Evolutionary conservation across 2,888 invertebrate genomes (phyloP).

Genomic region (Eustalomyia histrio): DNA sequence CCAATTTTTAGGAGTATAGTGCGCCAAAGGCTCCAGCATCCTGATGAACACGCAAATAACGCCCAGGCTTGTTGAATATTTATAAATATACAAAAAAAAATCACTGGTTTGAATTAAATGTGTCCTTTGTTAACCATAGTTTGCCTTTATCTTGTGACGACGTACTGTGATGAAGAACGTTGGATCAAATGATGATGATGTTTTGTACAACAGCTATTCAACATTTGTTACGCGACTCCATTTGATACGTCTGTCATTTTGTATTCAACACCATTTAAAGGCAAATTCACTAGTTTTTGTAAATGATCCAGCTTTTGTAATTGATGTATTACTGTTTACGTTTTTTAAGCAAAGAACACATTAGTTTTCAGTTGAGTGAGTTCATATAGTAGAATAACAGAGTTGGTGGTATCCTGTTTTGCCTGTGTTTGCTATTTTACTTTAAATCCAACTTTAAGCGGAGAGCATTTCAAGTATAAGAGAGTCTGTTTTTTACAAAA

Average conservation of each 20-base stretch:
- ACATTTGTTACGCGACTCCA: conserved; percentile 66
- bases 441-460: conserved; percentile 59
- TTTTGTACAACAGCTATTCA: conserved; percentile 65
- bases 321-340: conserved; percentile 13
- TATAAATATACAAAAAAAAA: conserved; percentile 19
- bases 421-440: conserved; percentile 43
- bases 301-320: background rate
- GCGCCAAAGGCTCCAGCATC: conserved; percentile 65
- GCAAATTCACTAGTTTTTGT: background rate
- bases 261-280: no score
- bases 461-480: conserved; percentile 54
- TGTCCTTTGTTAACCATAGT: conserved; percentile 69
- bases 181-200: conserved; percentile 68
- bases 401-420: conserved; percentile 30
- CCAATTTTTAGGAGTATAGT: conserved; percentile 42
- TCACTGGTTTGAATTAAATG: conserved; percentile 65
- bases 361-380: conserved; percentile 46
- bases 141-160: conserved; percentile 49
- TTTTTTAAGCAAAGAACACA: conserved; percentile 60
- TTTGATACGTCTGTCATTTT: conserved; percentile 40
- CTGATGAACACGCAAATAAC: conserved; percentile 53
- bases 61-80: conserved; percentile 49
- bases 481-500: background rate
- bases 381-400: conserved; percentile 16
- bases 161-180: conserved; percentile 63